These are phyloP conservation scores for Gorsachius goisagi DNA, from an alignment of 2,113 vertebrate species.

Conservation along the genomic window DNA sequence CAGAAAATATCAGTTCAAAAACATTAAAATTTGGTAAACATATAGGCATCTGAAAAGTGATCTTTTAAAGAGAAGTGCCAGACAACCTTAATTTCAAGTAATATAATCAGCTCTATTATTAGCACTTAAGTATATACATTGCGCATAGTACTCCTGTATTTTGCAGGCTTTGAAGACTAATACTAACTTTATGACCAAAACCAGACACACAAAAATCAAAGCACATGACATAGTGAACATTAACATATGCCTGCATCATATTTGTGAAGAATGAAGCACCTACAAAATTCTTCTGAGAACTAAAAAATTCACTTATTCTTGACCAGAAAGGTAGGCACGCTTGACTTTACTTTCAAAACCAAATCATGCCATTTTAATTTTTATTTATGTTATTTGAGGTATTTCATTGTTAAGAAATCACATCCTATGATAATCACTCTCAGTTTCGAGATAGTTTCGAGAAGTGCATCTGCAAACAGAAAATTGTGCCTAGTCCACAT, in stretches of 20 bases:
- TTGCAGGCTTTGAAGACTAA: not conserved
- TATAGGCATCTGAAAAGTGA: not conserved
- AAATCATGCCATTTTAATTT: not conserved
- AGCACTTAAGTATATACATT: not conserved
- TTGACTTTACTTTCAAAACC: not conserved
- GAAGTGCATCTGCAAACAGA: not conserved
- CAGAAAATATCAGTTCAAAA: not conserved
- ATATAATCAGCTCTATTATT: not conserved
- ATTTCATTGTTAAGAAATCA: not conserved
- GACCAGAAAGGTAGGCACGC: not conserved
- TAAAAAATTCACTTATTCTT: not conserved
- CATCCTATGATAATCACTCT: not conserved
- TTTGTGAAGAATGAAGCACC: not conserved
- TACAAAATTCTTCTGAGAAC: not conserved
- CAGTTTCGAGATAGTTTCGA: not conserved
- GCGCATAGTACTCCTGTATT: not conserved
- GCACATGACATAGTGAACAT: not conserved
- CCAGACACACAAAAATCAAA: not conserved
- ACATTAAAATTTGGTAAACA: not conserved
- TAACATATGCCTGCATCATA: not conserved
- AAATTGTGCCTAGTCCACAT: not conserved
- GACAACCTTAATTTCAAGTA: not conserved
- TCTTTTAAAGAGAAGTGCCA: not conserved
- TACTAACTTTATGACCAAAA: not conserved
- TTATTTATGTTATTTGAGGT: not conserved